These are phyloP conservation scores for Amblyopsis hoosieri DNA, from an alignment of 2,797 vertebrate genomes.

Conservation along the genomic window DNA sequence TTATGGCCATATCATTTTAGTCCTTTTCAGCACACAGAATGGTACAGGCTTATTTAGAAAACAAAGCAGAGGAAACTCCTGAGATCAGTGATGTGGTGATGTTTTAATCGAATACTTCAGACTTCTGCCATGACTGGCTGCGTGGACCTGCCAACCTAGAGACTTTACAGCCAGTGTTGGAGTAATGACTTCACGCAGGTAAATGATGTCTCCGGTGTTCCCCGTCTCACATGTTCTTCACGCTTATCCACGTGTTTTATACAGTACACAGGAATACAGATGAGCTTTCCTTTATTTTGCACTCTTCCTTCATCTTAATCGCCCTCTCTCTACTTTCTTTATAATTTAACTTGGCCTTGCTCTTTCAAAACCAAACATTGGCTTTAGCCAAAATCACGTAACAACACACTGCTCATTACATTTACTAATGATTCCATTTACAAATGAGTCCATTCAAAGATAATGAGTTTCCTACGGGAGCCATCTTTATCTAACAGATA, in stretches of 20 bases:
- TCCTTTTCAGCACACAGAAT: too few relatives aligned
- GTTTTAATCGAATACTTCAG: constrained; percentile 61
- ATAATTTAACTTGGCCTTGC: constrained; percentile 3
- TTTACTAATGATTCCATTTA: too few relatives aligned
- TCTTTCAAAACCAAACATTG: not conserved
- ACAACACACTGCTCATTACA: too few relatives aligned
- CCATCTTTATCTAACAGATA: too few relatives aligned
- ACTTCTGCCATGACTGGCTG: constrained; percentile 45
- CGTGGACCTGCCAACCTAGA: constrained; percentile 35
- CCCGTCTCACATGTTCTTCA: too few relatives aligned
- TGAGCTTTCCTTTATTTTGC: constrained; percentile 43
- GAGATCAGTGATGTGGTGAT: constrained; percentile 32
- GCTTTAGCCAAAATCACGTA: too few relatives aligned
- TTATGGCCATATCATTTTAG: too few relatives aligned
- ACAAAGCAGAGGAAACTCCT: too few relatives aligned
- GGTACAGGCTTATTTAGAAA: too few relatives aligned
- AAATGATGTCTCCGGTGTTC: constrained; percentile 3
- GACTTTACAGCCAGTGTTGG: constrained; percentile 9
- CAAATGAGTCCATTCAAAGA: too few relatives aligned
- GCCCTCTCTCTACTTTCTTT: constrained; percentile 11
- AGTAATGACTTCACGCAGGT: constrained; percentile 23
- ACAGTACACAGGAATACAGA: constrained; percentile 45
- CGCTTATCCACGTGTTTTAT: too few relatives aligned
- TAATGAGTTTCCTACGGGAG: too few relatives aligned
- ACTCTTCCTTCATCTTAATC: constrained; percentile 5